Conservation (phyloP, 2,888 invertebrate species). For the Zygaena filipendulae region DNA sequence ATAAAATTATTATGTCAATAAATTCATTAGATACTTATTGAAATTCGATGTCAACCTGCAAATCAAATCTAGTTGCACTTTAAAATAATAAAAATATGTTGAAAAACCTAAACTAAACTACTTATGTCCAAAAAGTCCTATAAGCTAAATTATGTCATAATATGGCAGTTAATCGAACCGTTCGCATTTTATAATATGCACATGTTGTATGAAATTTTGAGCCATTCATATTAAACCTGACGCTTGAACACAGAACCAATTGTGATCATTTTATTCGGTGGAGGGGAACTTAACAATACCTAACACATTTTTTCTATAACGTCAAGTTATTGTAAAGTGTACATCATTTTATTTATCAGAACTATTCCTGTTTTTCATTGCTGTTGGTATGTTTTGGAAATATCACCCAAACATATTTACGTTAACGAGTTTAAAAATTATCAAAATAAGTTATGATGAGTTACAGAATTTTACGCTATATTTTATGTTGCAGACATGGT, state of each 20-base stretch:
- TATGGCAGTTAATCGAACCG: constrained; percentile 68
- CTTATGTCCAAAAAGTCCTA: too few species aligned
- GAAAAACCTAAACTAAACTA: constrained; percentile 50
- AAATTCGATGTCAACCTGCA: constrained; percentile 56
- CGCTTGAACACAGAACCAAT: constrained; percentile 42
- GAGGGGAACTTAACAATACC: constrained; percentile 35
- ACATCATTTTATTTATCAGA: too few species aligned
- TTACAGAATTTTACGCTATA: too few species aligned
- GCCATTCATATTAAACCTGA: constrained; percentile 11
- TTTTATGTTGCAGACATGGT: too few species aligned
- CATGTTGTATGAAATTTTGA: too few species aligned
- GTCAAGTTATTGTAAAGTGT: too few species aligned
- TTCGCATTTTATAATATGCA: constrained; percentile 45
- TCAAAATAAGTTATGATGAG: too few species aligned
- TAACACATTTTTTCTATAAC: too few species aligned
- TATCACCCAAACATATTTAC: too few species aligned
- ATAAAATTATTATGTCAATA: constrained; percentile 33
- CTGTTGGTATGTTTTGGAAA: too few species aligned
- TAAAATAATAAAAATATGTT: constrained; percentile 45
- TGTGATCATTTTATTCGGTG: constrained; percentile 54
- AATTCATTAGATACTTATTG: constrained; percentile 35
- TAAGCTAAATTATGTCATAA: constrained; percentile 65
- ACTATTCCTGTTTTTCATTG: too few species aligned
- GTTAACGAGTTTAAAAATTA: too few species aligned
- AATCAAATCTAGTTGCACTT: constrained; percentile 53